These are phyloP conservation scores for Spea hammondii DNA, from an alignment of 2,797 vertebrate genomes.

Conservation along the genomic window DNA sequence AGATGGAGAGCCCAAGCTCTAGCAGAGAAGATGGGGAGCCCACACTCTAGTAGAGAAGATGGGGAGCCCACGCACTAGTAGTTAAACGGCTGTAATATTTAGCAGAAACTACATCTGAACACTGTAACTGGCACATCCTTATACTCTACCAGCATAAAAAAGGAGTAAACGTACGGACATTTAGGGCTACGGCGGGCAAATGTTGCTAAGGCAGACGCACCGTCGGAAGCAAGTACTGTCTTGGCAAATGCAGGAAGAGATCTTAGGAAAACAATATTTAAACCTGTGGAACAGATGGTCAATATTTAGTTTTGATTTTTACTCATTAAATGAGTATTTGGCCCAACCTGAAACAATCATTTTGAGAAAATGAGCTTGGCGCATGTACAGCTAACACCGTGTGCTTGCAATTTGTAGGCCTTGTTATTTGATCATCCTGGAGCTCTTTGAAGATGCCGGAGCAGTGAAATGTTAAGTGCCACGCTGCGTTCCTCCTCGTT, in stretches of 20 bases:
- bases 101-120: too few species aligned
- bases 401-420: conserved; percentile 10
- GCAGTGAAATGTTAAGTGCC: background rate
- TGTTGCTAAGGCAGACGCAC: background rate
- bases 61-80: too few species aligned
- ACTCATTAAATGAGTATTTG: conserved; percentile 51
- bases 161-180: background rate
- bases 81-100: too few species aligned
- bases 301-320: conserved; percentile 51
- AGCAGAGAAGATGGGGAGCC: too few species aligned
- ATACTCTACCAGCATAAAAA: background rate
- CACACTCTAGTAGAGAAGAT: too few species aligned
- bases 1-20: too few species aligned
- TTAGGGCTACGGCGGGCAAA: background rate
- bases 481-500: conserved; percentile 6
- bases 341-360: conserved; percentile 42
- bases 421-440: conserved; percentile 13
- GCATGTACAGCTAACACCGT: conserved; percentile 20
- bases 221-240: background rate
- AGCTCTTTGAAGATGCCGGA: conserved; percentile 15
- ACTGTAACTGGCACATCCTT: too few species aligned
- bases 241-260: conserved; percentile 32
- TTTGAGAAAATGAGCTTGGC: conserved; percentile 49
- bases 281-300: conserved; percentile 47
- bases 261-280: conserved; percentile 49